These are phyloP conservation scores for Oxyura jamaicensis DNA, from an alignment of 2,113 vertebrate species.

Conservation along the genomic window DNA sequence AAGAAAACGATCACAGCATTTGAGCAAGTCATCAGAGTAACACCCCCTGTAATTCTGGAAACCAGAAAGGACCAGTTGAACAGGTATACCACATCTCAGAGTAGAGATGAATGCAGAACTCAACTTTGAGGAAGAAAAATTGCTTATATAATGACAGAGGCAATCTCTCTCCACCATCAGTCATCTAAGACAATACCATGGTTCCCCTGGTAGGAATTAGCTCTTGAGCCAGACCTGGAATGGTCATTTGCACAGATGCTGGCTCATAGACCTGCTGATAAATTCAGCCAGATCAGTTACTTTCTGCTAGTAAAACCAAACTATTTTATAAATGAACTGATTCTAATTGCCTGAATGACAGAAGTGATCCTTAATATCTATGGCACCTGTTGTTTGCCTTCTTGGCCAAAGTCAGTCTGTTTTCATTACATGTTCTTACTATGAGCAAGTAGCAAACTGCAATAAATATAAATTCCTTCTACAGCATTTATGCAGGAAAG, in stretches of 20 bases:
- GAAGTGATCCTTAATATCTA: neutral
- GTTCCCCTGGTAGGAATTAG: neutral
- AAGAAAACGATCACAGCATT: neutral
- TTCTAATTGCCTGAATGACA: neutral
- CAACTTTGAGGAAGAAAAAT: neutral
- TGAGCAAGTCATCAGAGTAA: neutral
- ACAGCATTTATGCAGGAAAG: neutral
- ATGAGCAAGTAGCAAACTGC: neutral
- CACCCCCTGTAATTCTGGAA: neutral
- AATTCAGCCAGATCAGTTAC: neutral
- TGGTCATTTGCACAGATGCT: neutral
- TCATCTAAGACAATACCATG: neutral
- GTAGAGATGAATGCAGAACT: neutral
- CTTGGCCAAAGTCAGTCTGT: neutral
- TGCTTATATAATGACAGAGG: neutral
- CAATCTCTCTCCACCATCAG: neutral
- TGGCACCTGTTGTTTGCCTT: neutral
- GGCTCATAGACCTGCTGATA: neutral
- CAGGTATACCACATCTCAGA: neutral
- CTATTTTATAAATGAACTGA: neutral
- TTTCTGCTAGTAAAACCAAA: neutral
- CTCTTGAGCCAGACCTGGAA: neutral
- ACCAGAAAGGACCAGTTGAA: slow-evolving; percentile 23
- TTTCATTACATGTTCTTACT: neutral
- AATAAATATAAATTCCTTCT: neutral